phyloP scores from a whole-genome alignment of 1,140 invertebrate genomes.

The Camponotus vicinus region DNA sequence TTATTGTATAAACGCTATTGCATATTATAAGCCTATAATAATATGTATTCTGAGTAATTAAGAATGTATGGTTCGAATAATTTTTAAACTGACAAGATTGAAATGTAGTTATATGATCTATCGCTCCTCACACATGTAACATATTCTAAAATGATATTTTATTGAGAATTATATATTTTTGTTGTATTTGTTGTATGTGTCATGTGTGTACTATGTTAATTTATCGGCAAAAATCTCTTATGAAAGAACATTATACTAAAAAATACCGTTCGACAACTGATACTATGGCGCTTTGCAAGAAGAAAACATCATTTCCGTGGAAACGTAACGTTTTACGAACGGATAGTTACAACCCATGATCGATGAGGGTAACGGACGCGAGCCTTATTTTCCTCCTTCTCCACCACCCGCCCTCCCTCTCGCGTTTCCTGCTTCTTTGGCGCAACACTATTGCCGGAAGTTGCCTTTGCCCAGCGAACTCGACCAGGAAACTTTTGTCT shows the following conservation, averaged over 20 bases:
- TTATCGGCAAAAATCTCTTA: conserved; percentile 9
- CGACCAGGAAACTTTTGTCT: conserved; percentile 79
- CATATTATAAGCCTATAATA: background rate
- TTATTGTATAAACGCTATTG: background rate
- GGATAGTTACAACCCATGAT: conserved; percentile 59
- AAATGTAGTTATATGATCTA: background rate
- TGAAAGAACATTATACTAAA: background rate
- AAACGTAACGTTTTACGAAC: conserved; percentile 51
- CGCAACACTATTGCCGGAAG: conserved; percentile 43
- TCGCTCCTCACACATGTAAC: background rate
- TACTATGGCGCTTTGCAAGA: conserved; percentile 23
- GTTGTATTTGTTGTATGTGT: no score
- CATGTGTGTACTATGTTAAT: background rate
- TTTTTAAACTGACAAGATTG: background rate
- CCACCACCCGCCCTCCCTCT: no score
- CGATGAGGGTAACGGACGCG: conserved; percentile 57
- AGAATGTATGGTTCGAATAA: background rate
- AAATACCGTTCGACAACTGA: background rate
- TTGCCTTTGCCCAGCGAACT: conserved; percentile 39
- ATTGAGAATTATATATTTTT: no score
- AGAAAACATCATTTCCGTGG: conserved; percentile 38
- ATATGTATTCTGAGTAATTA: background rate
- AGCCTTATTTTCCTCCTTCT: conserved; percentile 43
- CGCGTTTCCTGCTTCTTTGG: conserved; percentile 41
- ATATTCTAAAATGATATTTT: background rate